Conservation (phyloP, 2,797 vertebrate genomes). For the Cuculus canorus region DNA sequence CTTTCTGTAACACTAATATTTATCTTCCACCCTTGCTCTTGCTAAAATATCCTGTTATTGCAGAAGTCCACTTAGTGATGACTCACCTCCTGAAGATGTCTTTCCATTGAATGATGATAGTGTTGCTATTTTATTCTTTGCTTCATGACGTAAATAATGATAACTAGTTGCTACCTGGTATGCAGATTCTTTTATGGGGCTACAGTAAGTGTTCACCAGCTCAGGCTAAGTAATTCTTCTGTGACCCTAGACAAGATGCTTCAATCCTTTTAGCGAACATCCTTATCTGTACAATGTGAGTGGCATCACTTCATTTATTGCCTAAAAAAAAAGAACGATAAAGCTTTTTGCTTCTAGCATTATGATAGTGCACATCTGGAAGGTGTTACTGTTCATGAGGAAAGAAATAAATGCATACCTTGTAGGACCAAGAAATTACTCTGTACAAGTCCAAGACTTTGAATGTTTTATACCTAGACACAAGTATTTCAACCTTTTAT, state of each 20-base stretch:
- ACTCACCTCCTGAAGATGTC: neutral
- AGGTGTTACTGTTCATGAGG: accelerated
- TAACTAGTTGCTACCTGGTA: neutral
- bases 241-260: neutral
- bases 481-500: neutral
- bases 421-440: neutral
- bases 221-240: neutral
- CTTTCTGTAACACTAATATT: neutral
- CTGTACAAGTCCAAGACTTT: neutral
- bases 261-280: neutral
- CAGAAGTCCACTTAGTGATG: neutral
- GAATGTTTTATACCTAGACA: neutral
- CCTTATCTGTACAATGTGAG: neutral
- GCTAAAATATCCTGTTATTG: neutral
- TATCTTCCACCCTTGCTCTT: neutral
- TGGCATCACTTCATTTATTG: neutral
- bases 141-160: neutral
- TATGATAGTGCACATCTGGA: too few species aligned
- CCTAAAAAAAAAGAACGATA: neutral
- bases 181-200: neutral
- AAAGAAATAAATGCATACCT: neutral
- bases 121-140: neutral
- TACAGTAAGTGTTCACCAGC: neutral
- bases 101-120: neutral
- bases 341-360: neutral